Base-by-base conservation (phyloP, 2,113 vertebrate genomes). In the Promerops cafer region DNA sequence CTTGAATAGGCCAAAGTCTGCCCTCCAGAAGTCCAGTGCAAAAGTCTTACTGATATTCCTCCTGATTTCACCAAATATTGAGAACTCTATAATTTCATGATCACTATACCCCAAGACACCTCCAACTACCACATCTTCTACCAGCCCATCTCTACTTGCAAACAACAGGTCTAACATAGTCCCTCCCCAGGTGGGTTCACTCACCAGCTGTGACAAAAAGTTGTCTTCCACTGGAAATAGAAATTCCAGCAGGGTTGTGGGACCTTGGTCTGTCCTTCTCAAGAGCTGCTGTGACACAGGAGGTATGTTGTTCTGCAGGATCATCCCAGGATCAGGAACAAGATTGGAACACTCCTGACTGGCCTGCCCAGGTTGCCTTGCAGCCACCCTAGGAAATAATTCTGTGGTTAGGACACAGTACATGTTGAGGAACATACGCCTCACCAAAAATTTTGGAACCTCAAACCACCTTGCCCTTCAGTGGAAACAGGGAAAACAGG, bases 331-430 rank as follows among this genome's bases (percentile, higher is more conserved):
- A 13, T 42, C 47, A 52, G 7, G 14, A 28, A 23, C 42, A 44
- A 56, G 90, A 87, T 94, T 94, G 37, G 89, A 93, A n/a, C 49
- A 37, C 40, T 33, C 18, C 64, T 52, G 68, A 74, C 49, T 39
- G 37, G 57, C 65, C 45, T 79, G 83, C 47, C 65, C 56, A 74
- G 85, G 78, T 84, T 93, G 92, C 80, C 87, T 90, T 93, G 65
- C 61, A 77, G 26, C 79, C 74, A 72, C 68, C 42, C 31, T 61
- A 81, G 86, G 90, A 96, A 93, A 81, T 44, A 57, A n/a, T 93
- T 89, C 60, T 89, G 69, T 40, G 13, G 33, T 84, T 95, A 92
- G 74, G 91, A 87, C 78, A 92, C 74, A 83, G 86, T 30, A 96
- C 54, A 82, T 92, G 59, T 82, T 72, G 86, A 91, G 80, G 70